Evolutionary conservation across 2,113 vertebrate genomes (phyloP), one percentile per base, ranked within the genome.

Genomic region (Hipposideros armiger): DNA sequence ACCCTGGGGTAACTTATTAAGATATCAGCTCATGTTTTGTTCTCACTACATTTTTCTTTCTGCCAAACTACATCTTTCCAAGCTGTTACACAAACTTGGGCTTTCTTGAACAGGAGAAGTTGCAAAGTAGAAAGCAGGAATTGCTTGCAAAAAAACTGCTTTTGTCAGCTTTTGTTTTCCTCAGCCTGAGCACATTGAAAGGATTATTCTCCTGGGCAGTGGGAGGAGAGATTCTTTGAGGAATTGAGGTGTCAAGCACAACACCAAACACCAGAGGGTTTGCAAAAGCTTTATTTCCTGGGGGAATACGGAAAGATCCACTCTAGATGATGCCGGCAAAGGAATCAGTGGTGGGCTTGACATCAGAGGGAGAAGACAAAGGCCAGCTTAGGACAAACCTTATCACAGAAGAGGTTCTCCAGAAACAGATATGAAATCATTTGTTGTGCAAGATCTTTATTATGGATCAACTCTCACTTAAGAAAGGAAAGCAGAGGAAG

Each of bases 261-360:
- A 58, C 0, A 19, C 5, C 10, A 0, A 94, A 91, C 36, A 83
- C 64, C 56, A 81, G 77, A 81, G 26, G 8, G 87, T 54, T 36
- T 80, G 52, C 45, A 80, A 92, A 74, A 78, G 58, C 32, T 94
- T 91, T 73, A 45, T 89, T 74, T 93, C 74, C 58, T 74, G 4
- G 16, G 32, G 19, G 10, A 77, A 45, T 10, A 24, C 24, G 22
- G 36, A 45, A 54, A 62, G 32, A 56, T 50, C n/a, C 24, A 72
- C 64, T 36, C 5, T 70, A 52, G 22, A 47, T 70, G 66, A 70
- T 73, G 20, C 36, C 73, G 62, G 40, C 32, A 45, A 2, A 72
- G 60, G 28, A 69, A 69, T 64, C 40, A 42, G 32, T 64, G 28
- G n/a, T 78, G 52, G 52, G 2, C 32, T 82, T 80, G 62, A 5